Evolutionary conservation across 2,797 vertebrate species (phyloP), one percentile per base, ranked within the genome.

Genomic region (Hozukius guyotensis): DNA sequence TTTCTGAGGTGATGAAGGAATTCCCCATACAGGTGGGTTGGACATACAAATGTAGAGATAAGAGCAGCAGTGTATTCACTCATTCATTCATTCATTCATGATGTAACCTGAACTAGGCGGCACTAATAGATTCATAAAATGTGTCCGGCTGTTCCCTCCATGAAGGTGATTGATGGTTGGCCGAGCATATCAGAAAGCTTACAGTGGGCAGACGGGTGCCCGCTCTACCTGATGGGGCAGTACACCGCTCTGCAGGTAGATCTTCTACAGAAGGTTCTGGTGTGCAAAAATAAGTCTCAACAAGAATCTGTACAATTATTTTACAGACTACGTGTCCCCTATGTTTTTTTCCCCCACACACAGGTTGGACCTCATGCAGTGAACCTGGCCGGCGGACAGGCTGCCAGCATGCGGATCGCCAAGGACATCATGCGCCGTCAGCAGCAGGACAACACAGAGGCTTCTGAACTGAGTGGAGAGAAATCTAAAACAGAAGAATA

Each of bases 361-460:
- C 87, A 96, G 96, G 89, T 96, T 34, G 96, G 96, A 71, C 96
- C 96, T 87, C 96, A 96, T 84, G 95, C 96, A 8, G 92, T 96
- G 10, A 96, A 96, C 87, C 89, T 96, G 32, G 96, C 96, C 14
- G 96, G 96, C 0, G 96, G 95, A 78, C 96, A 96, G 80, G 96
- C 95, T 20, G 94, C 96, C 29, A 94, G 94, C 68, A 56, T 89
- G 38, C 90, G 96, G 25, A 96, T 96, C 22, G 87, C 94, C n/a
- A 94, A 91, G 34, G 87, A 94, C 80, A 94, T 96, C 69, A 70
- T 88, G 24, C 10, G 18, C 0, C 74, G 29, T 24, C 90, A 75
- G 24, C 69, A 78, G 3, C 67, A 65, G 53, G 46, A 72, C 56
- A 22, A 6, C 0, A 31, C 13, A 16, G 59, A 78, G 2, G 52